Conservation (phyloP, 2,888 invertebrate genomes). For the Helicoverpa assulta region DNA sequence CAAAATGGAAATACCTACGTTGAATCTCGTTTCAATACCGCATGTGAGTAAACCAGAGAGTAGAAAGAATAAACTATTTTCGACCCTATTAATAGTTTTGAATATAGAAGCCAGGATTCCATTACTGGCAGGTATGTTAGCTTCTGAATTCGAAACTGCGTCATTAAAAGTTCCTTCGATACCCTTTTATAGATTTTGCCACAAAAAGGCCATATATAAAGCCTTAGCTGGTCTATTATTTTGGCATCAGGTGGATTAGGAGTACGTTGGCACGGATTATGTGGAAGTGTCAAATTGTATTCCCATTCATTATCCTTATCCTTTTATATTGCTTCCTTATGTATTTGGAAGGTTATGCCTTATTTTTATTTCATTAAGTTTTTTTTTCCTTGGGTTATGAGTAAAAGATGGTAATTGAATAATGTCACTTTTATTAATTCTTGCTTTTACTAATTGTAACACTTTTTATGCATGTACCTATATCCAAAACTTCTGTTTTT, state of each 20-base stretch:
- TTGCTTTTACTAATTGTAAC: too few species aligned
- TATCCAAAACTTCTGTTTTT: neutral
- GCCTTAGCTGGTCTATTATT: slow-evolving; percentile 24
- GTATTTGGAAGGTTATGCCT: slow-evolving; percentile 19
- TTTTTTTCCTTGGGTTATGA: slow-evolving; percentile 6
- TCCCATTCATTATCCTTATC: slow-evolving; percentile 37
- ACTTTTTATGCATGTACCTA: neutral
- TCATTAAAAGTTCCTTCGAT: slow-evolving; percentile 35
- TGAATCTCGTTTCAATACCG: neutral
- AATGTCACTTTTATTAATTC: too few species aligned
- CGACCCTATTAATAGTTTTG: slow-evolving; percentile 10
- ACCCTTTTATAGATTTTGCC: slow-evolving; percentile 13
- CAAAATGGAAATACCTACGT: too few species aligned
- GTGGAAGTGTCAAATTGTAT: slow-evolving; percentile 42
- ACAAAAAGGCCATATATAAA: slow-evolving; percentile 1
- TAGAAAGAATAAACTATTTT: slow-evolving; percentile 24
- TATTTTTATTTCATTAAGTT: slow-evolving; percentile 21
- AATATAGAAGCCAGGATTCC: slow-evolving; percentile 14
- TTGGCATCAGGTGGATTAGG: slow-evolving; percentile 30
- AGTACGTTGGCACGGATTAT: slow-evolving; percentile 25
- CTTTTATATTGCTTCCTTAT: slow-evolving; percentile 18
- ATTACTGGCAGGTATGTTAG: slow-evolving; percentile 1
- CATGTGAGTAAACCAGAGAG: neutral
- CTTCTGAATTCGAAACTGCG: neutral
- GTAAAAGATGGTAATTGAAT: too few species aligned